A percentile compares a stretch with the other conserved stretches of the same genome.
These are phyloP conservation scores for Phortica variegata DNA, from an alignment of 1,140 invertebrate species.

Conservation along the genomic window DNA sequence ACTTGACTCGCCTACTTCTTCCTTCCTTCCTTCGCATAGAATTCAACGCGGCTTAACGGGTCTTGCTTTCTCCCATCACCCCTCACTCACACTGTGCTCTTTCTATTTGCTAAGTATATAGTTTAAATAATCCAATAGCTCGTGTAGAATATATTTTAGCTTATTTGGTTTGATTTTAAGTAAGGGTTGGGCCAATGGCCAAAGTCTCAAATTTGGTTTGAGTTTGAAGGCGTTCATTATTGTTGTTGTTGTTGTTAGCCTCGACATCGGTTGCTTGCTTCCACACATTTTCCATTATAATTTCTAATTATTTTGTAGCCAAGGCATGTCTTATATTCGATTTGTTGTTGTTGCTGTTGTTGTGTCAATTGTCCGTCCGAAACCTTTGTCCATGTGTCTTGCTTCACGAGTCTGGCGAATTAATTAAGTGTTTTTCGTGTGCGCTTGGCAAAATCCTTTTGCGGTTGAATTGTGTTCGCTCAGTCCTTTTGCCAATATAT, in stretches of 20 bases:
- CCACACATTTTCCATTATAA: conserved; percentile 50
- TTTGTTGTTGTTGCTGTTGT: background rate
- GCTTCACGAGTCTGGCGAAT: conserved; percentile 54
- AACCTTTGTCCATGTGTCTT: conserved; percentile 24
- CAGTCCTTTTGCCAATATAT: conserved; percentile 18
- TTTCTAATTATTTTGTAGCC: conserved; percentile 50
- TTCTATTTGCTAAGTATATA: background rate
- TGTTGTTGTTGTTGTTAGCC: conserved; percentile 38
- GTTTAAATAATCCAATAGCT: conserved; percentile 25
- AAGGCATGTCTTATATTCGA: background rate
- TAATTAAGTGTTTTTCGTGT: conserved; percentile 55
- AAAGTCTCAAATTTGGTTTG: no score
- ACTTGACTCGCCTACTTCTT: conserved; percentile 7
- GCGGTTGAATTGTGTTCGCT: conserved; percentile 34
- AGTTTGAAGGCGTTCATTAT: conserved; percentile 29
- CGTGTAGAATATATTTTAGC: conserved; percentile 33
- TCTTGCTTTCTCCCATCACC: background rate
- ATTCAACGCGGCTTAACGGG: conserved; percentile 17
- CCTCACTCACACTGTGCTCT: no score
- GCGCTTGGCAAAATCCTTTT: conserved; percentile 52
- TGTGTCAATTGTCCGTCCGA: conserved; percentile 22
- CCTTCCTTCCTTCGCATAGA: no score
- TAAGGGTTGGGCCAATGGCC: conserved; percentile 7
- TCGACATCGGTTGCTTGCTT: conserved; percentile 22
- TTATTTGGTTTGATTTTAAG: conserved; percentile 7